Conservation (phyloP, 2,888 invertebrate genomes). For the Adelphocoris suturalis region DNA sequence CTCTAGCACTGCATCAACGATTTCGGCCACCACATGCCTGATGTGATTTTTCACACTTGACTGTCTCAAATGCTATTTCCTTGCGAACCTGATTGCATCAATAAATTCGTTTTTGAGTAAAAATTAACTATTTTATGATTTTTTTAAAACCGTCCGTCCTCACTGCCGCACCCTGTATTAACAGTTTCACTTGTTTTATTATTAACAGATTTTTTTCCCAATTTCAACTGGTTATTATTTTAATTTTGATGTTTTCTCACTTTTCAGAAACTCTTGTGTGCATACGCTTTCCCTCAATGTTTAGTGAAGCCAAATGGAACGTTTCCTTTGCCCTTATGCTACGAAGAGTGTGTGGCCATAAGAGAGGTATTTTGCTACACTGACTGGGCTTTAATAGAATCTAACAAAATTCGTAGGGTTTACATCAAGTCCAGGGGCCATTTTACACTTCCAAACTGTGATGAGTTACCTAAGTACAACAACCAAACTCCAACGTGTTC, state of each 20-base stretch:
- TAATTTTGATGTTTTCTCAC: neutral
- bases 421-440: constrained; percentile 90
- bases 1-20: no score
- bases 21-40: no score
- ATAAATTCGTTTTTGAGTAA: no score
- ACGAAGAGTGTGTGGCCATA: constrained; percentile 96
- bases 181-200: no score
- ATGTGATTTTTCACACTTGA: no score
- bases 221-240: no score
- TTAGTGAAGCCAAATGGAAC: constrained; percentile 84
- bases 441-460: constrained; percentile 93
- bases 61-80: no score
- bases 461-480: constrained; percentile 86
- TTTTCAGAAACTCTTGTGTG: constrained; percentile 89
- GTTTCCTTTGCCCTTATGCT: constrained; percentile 89
- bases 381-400: constrained; percentile 94
- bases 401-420: constrained; percentile 89
- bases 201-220: no score
- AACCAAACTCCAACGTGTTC: constrained; percentile 84
- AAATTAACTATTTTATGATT: no score
- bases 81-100: no score
- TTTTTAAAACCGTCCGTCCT: no score
- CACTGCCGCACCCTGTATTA: no score
- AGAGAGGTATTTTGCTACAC: constrained; percentile 94
- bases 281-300: constrained; percentile 95